Percentiles rank a stretch among this genome's conserved stretches.
phyloP scores from a whole-genome alignment of 2,113 vertebrate species.

The Casuarius casuarius region DNA sequence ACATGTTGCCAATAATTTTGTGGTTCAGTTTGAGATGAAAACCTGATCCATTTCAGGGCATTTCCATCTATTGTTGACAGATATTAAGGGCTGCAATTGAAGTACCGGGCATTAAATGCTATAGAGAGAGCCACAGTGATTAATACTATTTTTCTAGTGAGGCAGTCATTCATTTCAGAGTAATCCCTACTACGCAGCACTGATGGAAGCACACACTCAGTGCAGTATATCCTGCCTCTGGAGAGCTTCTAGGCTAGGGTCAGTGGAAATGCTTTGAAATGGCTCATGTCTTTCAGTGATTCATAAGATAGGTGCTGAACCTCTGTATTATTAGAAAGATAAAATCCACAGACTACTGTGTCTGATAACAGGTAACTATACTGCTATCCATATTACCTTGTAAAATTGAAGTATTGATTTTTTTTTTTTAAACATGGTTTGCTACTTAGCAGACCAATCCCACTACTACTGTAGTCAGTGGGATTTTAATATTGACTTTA shows the following conservation, averaged over 20 bases:
- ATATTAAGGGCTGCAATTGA: background rate
- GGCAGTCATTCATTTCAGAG: background rate
- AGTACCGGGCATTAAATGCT: background rate
- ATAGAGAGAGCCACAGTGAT: background rate
- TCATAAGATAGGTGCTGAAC: constrained; percentile 28
- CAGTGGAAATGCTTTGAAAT: background rate
- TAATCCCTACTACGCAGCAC: background rate
- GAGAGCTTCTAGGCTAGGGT: background rate
- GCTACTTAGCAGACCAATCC: constrained; percentile 54
- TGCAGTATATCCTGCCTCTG: background rate
- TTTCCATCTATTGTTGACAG: background rate
- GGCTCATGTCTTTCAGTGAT: background rate
- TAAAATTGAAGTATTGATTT: constrained; percentile 57
- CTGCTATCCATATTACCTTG: constrained; percentile 42
- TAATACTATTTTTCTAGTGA: background rate
- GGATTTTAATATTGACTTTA: constrained; percentile 46
- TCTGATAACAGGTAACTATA: constrained; percentile 20
- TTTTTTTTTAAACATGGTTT: constrained; percentile 62
- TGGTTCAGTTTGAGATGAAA: background rate
- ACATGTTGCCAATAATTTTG: background rate
- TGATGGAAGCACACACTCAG: background rate
- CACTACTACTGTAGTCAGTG: constrained; percentile 3
- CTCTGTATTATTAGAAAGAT: background rate
- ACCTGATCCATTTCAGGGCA: background rate
- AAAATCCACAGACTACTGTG: background rate